phyloP scores from a whole-genome alignment of 1,140 invertebrate genomes.

The Ceratina australensis region DNA sequence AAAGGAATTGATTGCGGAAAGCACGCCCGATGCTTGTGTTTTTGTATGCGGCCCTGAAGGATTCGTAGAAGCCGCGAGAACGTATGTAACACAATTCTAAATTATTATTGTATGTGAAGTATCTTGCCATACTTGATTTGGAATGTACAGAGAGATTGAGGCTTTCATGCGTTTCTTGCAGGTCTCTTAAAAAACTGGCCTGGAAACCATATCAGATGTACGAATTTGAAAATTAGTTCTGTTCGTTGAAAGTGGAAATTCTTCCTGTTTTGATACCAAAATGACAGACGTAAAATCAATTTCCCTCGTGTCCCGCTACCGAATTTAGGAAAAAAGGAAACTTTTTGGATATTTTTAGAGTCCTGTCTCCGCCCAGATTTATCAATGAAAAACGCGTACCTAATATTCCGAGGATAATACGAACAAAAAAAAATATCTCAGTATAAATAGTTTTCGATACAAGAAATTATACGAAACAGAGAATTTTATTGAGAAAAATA shows the following conservation, averaged over 20 bases:
- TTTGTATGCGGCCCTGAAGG: conserved; percentile 73
- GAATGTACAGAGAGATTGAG: no score
- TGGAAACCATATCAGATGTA: conserved; percentile 70
- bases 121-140: no score
- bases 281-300: conserved; percentile 13
- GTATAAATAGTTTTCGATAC: no score
- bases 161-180: conserved; percentile 45
- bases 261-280: conserved; percentile 43
- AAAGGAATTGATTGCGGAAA: conserved; percentile 69
- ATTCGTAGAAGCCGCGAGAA: conserved; percentile 69
- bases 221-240: conserved; percentile 70
- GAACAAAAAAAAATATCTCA: no score
- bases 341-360: conserved; percentile 54
- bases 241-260: conserved; percentile 33
- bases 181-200: conserved; percentile 65
- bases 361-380: conserved; percentile 49
- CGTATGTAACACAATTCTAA: conserved; percentile 56
- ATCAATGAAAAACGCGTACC: no score
- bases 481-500: no score
- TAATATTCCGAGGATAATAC: no score
- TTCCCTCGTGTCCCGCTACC: neutral
- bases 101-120: no score
- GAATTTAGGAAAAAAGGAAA: conserved; percentile 9
- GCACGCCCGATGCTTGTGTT: conserved; percentile 67
- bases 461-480: no score